Evolutionary conservation across 2,888 invertebrate species (phyloP), one percentile per base, ranked within the genome.

Genomic region (Apodemia zela): DNA sequence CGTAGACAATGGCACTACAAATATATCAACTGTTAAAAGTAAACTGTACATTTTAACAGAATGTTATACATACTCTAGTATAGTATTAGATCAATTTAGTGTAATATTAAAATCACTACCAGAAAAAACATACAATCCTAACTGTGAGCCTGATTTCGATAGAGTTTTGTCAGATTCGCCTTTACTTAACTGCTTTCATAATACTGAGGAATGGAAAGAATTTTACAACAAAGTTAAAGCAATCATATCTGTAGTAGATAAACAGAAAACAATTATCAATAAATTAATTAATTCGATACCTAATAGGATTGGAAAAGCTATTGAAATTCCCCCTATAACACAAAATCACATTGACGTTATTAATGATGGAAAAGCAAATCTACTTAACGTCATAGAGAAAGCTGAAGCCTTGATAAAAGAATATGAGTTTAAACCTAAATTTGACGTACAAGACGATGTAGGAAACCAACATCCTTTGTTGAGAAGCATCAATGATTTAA

Each of bases 11-110:
- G 71, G 69, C 1, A 72, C 78, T 18, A 73, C 75, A 1, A 85
- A 87, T 62, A 80, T 92, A 65, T 72, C 73, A 0, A 82, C 81
- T 45, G 65, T 92, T n/a, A 74, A 78, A 35, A 73, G 79, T 13
- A 87, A 84, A 73, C 73, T 92, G 1, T 74, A 85, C 5, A 78
- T 83, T 11, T 76, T 94, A 0, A 88, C 82, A 49, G 84, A 92
- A 60, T 81, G 93, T 62, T 84, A 94, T 65, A 89, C 92, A 1
- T 89, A 93, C 63, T 75, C 89, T 8, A 80, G 89, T 49, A 87
- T 93, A 64, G 87, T 94, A 11, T 82, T 96, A 29, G 94, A 95
- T 69, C 97, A 97, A 76, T 94, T 95, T 72, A 83, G 89, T 64
- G 80, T 96, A 1, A 84, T 97, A 21, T 77, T 97, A 0, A 92